Percentiles rank a stretch among this genome's conserved stretches.
Evolutionary conservation across 1,140 invertebrate species (phyloP).

Genomic region (Batillaria attramentaria): DNA sequence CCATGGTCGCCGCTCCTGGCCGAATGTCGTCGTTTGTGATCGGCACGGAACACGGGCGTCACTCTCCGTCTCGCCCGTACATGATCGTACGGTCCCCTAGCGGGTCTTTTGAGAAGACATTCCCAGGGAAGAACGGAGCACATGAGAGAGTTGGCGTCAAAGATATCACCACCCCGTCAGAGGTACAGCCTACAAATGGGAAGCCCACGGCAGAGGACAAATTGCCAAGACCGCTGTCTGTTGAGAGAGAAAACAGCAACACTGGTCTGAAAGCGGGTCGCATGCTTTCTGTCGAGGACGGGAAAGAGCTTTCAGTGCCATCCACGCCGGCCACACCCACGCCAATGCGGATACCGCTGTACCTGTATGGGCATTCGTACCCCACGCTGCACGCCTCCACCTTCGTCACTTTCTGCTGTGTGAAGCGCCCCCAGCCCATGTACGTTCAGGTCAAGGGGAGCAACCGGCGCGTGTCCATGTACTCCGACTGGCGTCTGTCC

Average conservation of each 20-base stretch:
- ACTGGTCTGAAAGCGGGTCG: too few species aligned
- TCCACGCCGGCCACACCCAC: conserved; percentile 32
- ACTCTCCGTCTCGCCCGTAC: not conserved
- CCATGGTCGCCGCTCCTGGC: not conserved
- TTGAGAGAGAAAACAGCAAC: too few species aligned
- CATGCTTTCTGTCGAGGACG: too few species aligned
- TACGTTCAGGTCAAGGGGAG: conserved; percentile 82
- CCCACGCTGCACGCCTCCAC: conserved; percentile 60
- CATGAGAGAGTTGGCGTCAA: too few species aligned
- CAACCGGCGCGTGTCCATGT: conserved; percentile 95
- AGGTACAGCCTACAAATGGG: too few species aligned
- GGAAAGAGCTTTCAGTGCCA: not conserved
- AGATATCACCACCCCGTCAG: too few species aligned
- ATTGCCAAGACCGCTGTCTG: too few species aligned
- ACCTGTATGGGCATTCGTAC: conserved; percentile 59
- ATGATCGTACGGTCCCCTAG: not conserved
- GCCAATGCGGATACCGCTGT: conserved; percentile 29
- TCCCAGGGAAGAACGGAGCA: too few species aligned
- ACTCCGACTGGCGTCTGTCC: conserved; percentile 92
- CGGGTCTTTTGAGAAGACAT: not conserved
- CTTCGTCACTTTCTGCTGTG: conserved; percentile 88
- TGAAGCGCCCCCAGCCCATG: conserved; percentile 93
- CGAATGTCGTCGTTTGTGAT: not conserved
- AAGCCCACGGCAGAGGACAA: too few species aligned
- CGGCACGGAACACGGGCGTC: not conserved